Base-by-base conservation (phyloP, 2,888 invertebrate species). In the Drosophila mercatorum region DNA sequence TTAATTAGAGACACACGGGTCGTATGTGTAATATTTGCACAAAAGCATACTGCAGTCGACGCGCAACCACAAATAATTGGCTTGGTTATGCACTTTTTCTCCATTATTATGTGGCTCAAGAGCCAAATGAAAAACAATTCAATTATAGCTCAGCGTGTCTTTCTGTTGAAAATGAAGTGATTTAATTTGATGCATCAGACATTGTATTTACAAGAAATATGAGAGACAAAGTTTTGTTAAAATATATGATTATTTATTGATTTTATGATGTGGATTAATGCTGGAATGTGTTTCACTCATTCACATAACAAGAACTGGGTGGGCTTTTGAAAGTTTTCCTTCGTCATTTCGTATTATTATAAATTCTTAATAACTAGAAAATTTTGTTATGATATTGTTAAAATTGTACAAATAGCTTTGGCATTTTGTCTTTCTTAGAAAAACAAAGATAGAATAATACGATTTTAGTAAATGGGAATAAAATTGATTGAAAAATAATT, bases 1-100 rank as follows among this genome's bases (percentile, higher is more conserved):
- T 89, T 87, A 87, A 87, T 90, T 90, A 87, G 90, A 73, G 89
- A 72, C 79, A 59, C 52, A 61, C 60, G 68, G 53, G 68, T 58
- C 57, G 78, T 61, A 70, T 78, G 82, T 57, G 75, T 28, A 69
- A 74, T 58, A 66, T 78, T 56, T 17, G 56, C 44, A 17, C 26
- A 41, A n/a, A 53, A 55, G 38, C 43, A 57, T 57, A 46, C 44
- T 34, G 49, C 44, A 47, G 40, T 46, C 43, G 49, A 57, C 31
- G 38, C 53, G 28, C 7, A 68, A 59, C 62, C 62, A 51, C 44
- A 80, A 80, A 78, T 82, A 82, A 83, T 85, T 80, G 75, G 51
- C 53, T 77, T 74, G 41, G 55, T 56, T 65, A 44, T 62, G 53
- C 47, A 63, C 62, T 57, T 40, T 40, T 14, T n/a, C 40, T 26